phyloP scores from a whole-genome alignment of 1,140 invertebrate genomes.

The Stenopsyche tienmushanensis region DNA sequence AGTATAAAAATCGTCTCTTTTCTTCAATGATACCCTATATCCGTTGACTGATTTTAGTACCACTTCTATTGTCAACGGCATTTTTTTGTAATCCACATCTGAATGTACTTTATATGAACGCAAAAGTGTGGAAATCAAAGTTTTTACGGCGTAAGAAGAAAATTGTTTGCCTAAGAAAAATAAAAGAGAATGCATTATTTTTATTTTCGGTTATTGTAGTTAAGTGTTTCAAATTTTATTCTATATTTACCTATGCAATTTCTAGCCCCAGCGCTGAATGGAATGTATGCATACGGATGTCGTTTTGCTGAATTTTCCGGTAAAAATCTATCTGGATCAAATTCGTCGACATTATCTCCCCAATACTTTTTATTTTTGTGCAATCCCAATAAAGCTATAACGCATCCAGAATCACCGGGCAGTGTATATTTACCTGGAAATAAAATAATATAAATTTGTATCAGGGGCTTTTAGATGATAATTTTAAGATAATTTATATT shows the following conservation, averaged over 20 bases:
- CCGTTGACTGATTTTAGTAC: constrained; percentile 6
- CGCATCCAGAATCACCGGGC: constrained; percentile 45
- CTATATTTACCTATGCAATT: constrained; percentile 65
- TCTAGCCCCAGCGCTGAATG: constrained; percentile 63
- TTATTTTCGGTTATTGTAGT: too few species aligned
- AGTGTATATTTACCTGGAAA: constrained; percentile 32
- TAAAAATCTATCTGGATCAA: constrained; percentile 69
- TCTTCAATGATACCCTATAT: constrained; percentile 10
- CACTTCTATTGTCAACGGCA: constrained; percentile 8
- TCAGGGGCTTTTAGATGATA: background rate
- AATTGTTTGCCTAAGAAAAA: constrained; percentile 50
- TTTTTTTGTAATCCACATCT: constrained; percentile 13
- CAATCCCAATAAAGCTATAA: constrained; percentile 47
- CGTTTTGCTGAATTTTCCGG: constrained; percentile 53
- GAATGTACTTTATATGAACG: constrained; percentile 44
- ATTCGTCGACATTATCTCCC: constrained; percentile 64
- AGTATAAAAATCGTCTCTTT: too few species aligned
- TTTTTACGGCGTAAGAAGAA: constrained; percentile 52
- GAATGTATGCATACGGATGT: constrained; percentile 58
- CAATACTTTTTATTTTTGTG: constrained; percentile 57
- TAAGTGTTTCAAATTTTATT: background rate
- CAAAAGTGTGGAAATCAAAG: constrained; percentile 46
- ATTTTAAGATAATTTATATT: too few species aligned
- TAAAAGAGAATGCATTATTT: background rate
- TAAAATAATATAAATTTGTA: constrained; percentile 5